Evolutionary conservation across 2,797 vertebrate species (phyloP), one percentile per base, ranked within the genome.

Genomic region (Dicrostonyx torquatus): DNA sequence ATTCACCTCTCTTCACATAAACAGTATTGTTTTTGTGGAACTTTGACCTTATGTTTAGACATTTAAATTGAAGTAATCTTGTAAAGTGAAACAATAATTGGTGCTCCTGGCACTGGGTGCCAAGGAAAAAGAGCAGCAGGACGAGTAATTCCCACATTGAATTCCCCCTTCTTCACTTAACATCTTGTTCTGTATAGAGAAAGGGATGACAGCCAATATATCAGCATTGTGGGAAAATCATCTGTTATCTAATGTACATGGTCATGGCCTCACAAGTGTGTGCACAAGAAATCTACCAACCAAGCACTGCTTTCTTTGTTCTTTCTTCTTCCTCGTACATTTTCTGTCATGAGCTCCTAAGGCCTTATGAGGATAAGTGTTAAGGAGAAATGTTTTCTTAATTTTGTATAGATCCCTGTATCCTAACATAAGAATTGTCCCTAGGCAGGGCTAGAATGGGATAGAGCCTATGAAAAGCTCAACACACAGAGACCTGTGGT

Each of bases 241-340:
- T 48, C 11, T 66, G 37, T 60, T 7, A 50, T 79, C 29, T 77
- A 53, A 87, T 8, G 48, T 64, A 31, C 5, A 18, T 79, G 13
- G 37, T 26, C 13, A 9, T 8, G 40, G 5, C 31, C 0, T 3
- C n/a, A 34, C 17, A 11, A 31, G 6, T 22, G 2, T 22, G 0
- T 34, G 29, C 7, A 18, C 60, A 43, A 37, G 37, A 26, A 24
- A 48, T 68, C 31, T 55, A 55, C 24, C 0, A 14, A 60, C 66
- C 22, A 1, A 14, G 0, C 4, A 66, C 20, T 2, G 2, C 10
- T 15, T 20, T 58, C 5, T 29, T 0, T 24, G 5, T 0, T 2
- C 5, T 68, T 68, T 90, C 11, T 48, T 6, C n/a, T 11, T 22
- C 12, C 26, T 50, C 8, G 73, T 37, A 40, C 93, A 18, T 85